Percentiles rank a stretch among this genome's conserved stretches.
Evolutionary conservation across 2,888 invertebrate genomes (phyloP).

Genomic region (Dilophus febrilis): DNA sequence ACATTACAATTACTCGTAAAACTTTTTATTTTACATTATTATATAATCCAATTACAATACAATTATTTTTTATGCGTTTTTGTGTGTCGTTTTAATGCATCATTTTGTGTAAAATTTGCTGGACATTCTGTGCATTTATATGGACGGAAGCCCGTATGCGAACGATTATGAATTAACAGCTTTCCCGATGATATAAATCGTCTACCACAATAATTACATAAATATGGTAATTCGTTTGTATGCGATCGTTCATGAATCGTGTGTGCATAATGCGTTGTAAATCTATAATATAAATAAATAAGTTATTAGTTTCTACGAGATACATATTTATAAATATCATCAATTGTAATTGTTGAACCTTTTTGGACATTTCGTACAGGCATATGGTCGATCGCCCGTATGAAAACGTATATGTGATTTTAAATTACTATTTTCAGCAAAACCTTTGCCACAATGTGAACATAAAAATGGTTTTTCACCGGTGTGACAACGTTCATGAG

Average conservation of each 20-base stretch:
- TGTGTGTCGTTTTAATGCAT: constrained; percentile 6
- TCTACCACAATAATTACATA: constrained; percentile 9
- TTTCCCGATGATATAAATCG: constrained; percentile 11
- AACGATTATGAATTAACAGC: constrained; percentile 9
- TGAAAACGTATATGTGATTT: constrained; percentile 10
- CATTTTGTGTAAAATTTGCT: constrained; percentile 10
- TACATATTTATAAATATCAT: neutral
- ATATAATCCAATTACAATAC: too few species aligned
- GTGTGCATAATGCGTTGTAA: constrained; percentile 9
- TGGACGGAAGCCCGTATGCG: constrained; percentile 9
- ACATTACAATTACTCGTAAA: too few species aligned
- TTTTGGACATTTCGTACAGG: constrained; percentile 8
- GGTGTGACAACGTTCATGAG: constrained; percentile 11
- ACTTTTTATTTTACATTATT: too few species aligned
- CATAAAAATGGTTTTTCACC: constrained; percentile 11
- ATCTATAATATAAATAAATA: neutral
- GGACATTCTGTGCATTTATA: constrained; percentile 9
- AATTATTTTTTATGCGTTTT: too few species aligned
- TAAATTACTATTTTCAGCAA: constrained; percentile 10
- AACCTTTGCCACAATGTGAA: constrained; percentile 9
- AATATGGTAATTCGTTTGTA: constrained; percentile 10
- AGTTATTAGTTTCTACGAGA: neutral
- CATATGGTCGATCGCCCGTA: constrained; percentile 8
- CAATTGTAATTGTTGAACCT: too few species aligned
- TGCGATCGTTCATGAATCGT: constrained; percentile 11